These are phyloP conservation scores for Diachasmimorpha longicaudata DNA, from an alignment of 1,140 invertebrate genomes.

Conservation along the genomic window DNA sequence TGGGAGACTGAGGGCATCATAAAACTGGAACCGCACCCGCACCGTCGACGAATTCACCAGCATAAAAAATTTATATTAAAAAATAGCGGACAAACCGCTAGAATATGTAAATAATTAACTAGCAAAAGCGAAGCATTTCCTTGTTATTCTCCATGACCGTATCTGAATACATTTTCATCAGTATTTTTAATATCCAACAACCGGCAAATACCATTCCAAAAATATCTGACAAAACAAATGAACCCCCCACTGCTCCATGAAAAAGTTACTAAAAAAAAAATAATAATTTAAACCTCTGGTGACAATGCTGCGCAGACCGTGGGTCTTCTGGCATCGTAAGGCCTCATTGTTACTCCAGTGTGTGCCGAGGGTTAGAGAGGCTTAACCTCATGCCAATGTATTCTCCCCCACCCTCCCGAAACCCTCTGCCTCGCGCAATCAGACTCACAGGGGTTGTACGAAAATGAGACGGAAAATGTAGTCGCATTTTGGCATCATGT, in stretches of 20 bases:
- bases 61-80: background rate
- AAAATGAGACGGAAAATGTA: background rate
- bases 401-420: slow-evolving; percentile 31
- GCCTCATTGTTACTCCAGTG: slow-evolving; percentile 33
- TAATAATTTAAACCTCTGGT: background rate
- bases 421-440: background rate
- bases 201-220: background rate
- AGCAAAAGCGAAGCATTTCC: background rate
- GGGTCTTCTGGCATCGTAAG: slow-evolving; percentile 53
- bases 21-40: slow-evolving; percentile 23
- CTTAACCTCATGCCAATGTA: slow-evolving; percentile 41
- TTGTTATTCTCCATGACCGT: background rate
- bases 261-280: background rate
- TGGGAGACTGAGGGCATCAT: slow-evolving; percentile 34
- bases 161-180: background rate
- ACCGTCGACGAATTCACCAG: background rate
- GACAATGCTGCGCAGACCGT: slow-evolving; percentile 20
- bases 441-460: background rate
- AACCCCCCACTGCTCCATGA: background rate
- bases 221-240: background rate
- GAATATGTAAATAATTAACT: slow-evolving; percentile 21
- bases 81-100: background rate
- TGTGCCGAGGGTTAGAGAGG: slow-evolving; percentile 17
- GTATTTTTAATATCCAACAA: background rate
- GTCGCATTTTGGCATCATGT: slow-evolving; percentile 1